These are phyloP conservation scores for Pelobates cultripes DNA, from an alignment of 2,797 vertebrate species.

Conservation along the genomic window DNA sequence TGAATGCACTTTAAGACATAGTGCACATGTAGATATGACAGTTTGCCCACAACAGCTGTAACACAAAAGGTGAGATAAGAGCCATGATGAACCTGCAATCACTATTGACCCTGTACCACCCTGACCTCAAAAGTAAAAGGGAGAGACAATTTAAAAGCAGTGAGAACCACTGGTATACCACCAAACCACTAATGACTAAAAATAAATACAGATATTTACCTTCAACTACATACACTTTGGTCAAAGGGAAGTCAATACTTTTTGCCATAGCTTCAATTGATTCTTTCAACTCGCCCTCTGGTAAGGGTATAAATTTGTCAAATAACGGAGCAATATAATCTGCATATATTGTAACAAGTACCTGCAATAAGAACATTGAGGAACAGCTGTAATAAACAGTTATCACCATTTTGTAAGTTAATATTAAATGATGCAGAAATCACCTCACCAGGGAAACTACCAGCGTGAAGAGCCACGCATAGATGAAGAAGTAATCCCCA, in stretches of 20 bases:
- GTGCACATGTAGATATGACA: no score
- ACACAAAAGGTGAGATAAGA: no score
- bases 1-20: no score
- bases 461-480: constrained; percentile 96
- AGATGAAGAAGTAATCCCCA: constrained; percentile 98
- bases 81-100: no score
- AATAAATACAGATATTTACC: constrained; percentile 71
- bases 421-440: background rate
- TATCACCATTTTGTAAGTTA: background rate
- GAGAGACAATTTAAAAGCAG: no score
- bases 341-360: constrained; percentile 97
- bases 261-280: constrained; percentile 93
- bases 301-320: constrained; percentile 95
- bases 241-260: constrained; percentile 92
- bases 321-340: constrained; percentile 98
- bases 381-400: background rate
- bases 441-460: constrained; percentile 91
- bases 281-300: constrained; percentile 91
- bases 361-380: constrained; percentile 69
- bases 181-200: no score
- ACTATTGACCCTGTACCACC: no score
- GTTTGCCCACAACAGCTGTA: no score
- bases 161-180: no score
- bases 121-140: no score
- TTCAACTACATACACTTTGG: constrained; percentile 98